These are phyloP conservation scores for Malurus elegans DNA, from an alignment of 2,113 vertebrate genomes.

Conservation along the genomic window DNA sequence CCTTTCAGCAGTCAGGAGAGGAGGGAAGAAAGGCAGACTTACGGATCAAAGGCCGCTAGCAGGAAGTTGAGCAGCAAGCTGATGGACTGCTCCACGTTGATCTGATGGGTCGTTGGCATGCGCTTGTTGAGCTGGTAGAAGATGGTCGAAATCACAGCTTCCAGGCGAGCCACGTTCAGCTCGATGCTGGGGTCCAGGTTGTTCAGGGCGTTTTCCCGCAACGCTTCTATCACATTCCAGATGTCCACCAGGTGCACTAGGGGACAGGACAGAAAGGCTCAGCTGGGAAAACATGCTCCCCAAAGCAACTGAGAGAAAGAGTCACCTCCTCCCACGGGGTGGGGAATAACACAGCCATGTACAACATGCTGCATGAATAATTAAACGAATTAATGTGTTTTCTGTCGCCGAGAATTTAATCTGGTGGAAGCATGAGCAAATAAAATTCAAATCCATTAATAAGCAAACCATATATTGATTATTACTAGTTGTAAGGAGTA, in stretches of 20 bases:
- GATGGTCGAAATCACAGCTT: conserved; percentile 92
- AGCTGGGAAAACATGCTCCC: rapidly evolving
- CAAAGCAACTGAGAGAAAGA: background rate
- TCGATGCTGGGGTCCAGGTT: conserved; percentile 87
- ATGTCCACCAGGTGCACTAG: conserved; percentile 97
- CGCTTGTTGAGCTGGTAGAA: conserved; percentile 98
- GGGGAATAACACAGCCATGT: background rate
- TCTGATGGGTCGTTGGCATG: conserved; percentile 96
- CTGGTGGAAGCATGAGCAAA: background rate
- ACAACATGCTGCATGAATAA: background rate
- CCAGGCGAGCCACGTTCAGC: conserved; percentile 88
- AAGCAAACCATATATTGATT: background rate
- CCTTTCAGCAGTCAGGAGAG: background rate
- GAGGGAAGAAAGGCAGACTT: conserved; percentile 64
- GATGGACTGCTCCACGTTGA: conserved; percentile 93
- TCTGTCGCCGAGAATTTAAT: background rate
- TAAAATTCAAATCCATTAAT: background rate
- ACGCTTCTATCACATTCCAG: conserved; percentile 97
- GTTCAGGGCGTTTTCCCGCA: conserved; percentile 92
- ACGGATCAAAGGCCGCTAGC: conserved; percentile 94
- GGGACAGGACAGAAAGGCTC: conserved; percentile 28
- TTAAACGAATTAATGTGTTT: background rate
- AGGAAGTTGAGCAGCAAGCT: conserved; percentile 94
- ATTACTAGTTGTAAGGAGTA: background rate
- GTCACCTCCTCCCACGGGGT: background rate